phyloP scores from a whole-genome alignment of 2,888 invertebrate species.

The Agrotis exclamationis region DNA sequence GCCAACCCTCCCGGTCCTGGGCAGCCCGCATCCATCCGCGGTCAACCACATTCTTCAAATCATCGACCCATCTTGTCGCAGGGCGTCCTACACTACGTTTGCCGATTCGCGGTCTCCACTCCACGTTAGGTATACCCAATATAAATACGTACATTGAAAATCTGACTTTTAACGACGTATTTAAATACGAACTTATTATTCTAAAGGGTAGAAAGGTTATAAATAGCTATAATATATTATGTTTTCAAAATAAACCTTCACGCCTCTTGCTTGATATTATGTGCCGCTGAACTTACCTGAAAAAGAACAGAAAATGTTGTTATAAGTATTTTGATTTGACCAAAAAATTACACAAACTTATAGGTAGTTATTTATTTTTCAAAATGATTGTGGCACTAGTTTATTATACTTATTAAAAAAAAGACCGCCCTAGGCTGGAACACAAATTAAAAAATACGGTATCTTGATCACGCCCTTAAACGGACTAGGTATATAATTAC shows the following conservation, averaged over 20 bases:
- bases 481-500: too few species aligned
- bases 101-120: too few species aligned
- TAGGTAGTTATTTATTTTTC: background rate
- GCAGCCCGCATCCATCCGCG: too few species aligned
- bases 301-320: constrained; percentile 36
- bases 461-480: too few species aligned
- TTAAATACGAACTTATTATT: constrained; percentile 37
- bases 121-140: too few species aligned
- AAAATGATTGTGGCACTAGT: background rate
- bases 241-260: constrained; percentile 35
- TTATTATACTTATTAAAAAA: background rate
- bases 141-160: constrained; percentile 24
- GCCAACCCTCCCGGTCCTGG: too few species aligned
- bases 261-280: constrained; percentile 1
- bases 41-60: too few species aligned
- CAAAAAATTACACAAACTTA: background rate
- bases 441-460: too few species aligned
- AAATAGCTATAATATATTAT: constrained; percentile 42
- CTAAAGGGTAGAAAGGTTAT: constrained; percentile 26
- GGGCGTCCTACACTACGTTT: too few species aligned
- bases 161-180: constrained; percentile 21
- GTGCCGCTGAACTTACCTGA: constrained; percentile 46
- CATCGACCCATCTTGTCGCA: too few species aligned
- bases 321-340: constrained; percentile 19
- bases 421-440: too few species aligned